These are phyloP conservation scores for Chymomyza caudatula DNA, from an alignment of 2,888 invertebrate species.

Conservation along the genomic window DNA sequence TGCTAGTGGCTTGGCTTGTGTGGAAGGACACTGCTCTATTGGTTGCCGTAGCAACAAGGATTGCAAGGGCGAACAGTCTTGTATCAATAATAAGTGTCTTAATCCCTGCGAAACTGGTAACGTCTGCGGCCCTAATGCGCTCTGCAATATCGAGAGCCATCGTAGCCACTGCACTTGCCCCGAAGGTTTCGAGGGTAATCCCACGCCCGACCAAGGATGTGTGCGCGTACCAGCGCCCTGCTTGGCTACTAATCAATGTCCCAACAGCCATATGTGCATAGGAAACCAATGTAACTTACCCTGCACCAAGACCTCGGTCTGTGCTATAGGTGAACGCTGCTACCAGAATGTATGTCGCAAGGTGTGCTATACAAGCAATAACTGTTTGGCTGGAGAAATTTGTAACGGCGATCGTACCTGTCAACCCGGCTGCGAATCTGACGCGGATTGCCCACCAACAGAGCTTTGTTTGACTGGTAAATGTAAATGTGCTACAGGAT, in stretches of 20 bases:
- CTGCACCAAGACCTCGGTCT: constrained; percentile 85
- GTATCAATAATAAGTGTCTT: constrained; percentile 89
- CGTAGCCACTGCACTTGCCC: constrained; percentile 89
- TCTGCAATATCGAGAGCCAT: constrained; percentile 87
- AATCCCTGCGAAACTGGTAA: constrained; percentile 88
- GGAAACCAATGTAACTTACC: constrained; percentile 88
- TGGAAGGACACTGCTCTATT: constrained; percentile 87
- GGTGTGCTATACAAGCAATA: constrained; percentile 92
- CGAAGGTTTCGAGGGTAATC: constrained; percentile 90
- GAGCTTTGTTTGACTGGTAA: constrained; percentile 87
- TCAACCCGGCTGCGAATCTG: constrained; percentile 88
- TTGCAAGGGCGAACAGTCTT: constrained; percentile 87
- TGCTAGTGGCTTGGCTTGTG: constrained; percentile 87
- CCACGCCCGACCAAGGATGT: constrained; percentile 92
- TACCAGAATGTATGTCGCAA: constrained; percentile 88
- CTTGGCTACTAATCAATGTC: constrained; percentile 84
- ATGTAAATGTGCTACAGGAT: constrained; percentile 89
- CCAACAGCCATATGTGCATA: constrained; percentile 87
- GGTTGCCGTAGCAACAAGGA: constrained; percentile 92
- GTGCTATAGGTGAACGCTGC: constrained; percentile 92
- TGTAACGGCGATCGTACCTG: constrained; percentile 89
- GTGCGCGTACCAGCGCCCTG: constrained; percentile 88
- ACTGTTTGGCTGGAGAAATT: constrained; percentile 93
- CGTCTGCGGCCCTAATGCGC: constrained; percentile 90
- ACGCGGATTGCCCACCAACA: constrained; percentile 87